Conservation (phyloP, 2,797 vertebrate species). For the Avahi laniger region DNA sequence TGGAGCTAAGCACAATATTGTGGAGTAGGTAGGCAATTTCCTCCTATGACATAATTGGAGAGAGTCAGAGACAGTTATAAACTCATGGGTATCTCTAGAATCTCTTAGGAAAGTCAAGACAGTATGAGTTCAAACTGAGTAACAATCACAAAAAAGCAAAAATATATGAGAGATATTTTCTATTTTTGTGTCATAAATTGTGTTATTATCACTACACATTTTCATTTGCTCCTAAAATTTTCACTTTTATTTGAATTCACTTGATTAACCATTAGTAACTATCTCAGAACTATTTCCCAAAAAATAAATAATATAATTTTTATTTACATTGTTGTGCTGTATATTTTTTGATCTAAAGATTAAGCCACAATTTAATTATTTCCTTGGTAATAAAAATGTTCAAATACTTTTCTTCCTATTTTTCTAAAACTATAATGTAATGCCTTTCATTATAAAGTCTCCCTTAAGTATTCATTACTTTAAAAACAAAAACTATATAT, state of each 20-base stretch:
- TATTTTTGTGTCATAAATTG: not conserved
- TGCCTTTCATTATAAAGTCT: not conserved
- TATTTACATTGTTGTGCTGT: not conserved
- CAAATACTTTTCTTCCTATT: not conserved
- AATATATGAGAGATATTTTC: not conserved
- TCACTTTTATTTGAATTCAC: not conserved
- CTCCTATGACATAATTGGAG: not conserved
- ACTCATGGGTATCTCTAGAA: not conserved
- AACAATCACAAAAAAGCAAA: not conserved
- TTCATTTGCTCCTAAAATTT: not conserved
- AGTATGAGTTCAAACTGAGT: not conserved
- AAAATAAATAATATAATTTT: not conserved
- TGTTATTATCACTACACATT: not conserved
- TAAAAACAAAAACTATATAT: not conserved
- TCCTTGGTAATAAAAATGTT: not conserved
- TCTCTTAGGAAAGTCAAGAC: not conserved
- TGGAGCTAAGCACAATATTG: not conserved
- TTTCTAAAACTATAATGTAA: not conserved
- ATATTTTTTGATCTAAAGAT: not conserved
- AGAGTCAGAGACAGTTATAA: not conserved
- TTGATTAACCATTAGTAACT: not conserved
- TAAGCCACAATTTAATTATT: not conserved
- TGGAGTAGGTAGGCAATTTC: not conserved
- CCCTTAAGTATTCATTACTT: not conserved
- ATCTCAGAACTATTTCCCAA: not conserved